phyloP scores from a whole-genome alignment of 2,797 vertebrate species.

The Sus cebifrons region DNA sequence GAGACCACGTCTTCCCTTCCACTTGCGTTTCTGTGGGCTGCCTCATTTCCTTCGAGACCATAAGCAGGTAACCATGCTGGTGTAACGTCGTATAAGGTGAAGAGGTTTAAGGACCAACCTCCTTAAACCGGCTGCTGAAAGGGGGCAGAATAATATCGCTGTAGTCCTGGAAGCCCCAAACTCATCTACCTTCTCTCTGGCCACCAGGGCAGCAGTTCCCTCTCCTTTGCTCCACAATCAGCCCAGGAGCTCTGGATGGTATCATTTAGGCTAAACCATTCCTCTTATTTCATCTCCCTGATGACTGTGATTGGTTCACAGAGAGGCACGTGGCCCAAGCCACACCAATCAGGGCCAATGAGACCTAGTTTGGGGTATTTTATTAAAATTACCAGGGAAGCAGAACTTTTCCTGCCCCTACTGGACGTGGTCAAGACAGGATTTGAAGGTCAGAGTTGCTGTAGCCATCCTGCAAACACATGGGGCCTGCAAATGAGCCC shows the following conservation, averaged over 20 bases:
- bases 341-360: background rate
- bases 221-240: background rate
- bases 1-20: background rate
- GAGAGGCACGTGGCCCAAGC: background rate
- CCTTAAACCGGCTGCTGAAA: background rate
- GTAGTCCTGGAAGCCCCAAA: background rate
- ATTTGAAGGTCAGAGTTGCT: background rate
- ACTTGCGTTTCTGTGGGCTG: background rate
- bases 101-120: background rate
- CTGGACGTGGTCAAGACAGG: background rate
- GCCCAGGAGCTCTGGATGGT: background rate
- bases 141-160: background rate
- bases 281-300: background rate
- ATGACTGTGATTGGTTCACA: background rate
- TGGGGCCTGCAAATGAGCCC: background rate
- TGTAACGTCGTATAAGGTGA: too few relatives aligned
- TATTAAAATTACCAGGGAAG: slow-evolving; percentile 14
- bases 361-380: background rate
- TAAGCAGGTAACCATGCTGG: background rate
- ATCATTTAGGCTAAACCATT: background rate
- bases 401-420: background rate
- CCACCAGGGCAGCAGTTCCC: background rate
- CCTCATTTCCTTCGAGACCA: background rate
- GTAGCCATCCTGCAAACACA: background rate
- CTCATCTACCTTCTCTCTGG: background rate